phyloP scores from a whole-genome alignment of 2,113 vertebrate species.

The Psittacula cyanocephala region DNA sequence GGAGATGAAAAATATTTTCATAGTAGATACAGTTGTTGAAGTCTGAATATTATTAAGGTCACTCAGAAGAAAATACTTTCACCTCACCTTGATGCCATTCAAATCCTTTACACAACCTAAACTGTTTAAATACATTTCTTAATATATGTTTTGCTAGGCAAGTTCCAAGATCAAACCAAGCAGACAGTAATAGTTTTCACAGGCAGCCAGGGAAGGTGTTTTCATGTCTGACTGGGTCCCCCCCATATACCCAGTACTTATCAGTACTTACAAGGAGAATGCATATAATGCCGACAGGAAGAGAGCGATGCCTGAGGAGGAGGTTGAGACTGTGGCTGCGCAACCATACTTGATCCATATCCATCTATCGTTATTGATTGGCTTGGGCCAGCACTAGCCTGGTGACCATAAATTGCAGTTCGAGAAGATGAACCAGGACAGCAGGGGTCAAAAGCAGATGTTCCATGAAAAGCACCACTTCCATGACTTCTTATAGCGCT shows the following conservation, averaged over 20 bases:
- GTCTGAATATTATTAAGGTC: not conserved
- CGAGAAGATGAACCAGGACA: constrained; percentile 93
- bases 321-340: constrained; percentile 78
- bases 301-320: constrained; percentile 87
- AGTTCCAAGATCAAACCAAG: not conserved
- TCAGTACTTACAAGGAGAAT: constrained; percentile 88
- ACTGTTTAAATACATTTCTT: not conserved
- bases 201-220: not conserved
- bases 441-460: constrained; percentile 96
- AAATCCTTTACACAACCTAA: not conserved
- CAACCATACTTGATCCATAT: constrained; percentile 86
- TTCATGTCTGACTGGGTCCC: not conserved
- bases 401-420: constrained; percentile 85
- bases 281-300: constrained; percentile 95
- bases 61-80: not conserved
- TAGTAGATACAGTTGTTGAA: not conserved
- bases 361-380: constrained; percentile 86
- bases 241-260: not conserved
- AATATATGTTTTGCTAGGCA: not conserved
- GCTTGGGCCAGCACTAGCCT: constrained; percentile 85
- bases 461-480: constrained; percentile 86
- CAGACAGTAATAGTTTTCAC: not conserved
- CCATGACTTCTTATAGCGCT: constrained; percentile 85
- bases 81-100: not conserved
- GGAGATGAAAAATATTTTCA: not conserved